Evolutionary conservation across 2,113 vertebrate genomes (phyloP), one percentile per base, ranked within the genome.

Genomic region (Ovibos moschatus): DNA sequence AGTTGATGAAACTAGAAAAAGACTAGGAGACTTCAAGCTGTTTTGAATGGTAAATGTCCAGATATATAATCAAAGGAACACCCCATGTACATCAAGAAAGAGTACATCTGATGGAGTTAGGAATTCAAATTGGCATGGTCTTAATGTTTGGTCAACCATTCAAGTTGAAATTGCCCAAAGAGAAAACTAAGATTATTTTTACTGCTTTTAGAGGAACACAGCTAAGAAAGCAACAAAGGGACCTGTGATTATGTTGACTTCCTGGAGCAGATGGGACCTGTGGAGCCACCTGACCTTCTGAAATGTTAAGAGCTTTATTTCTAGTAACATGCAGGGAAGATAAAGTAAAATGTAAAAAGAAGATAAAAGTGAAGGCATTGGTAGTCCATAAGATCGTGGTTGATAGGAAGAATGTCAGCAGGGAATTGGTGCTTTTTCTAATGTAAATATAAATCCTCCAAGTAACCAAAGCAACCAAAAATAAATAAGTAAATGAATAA

Each of bases 271-370:
- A 15, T 33, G 67, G 82, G 36, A 53, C 57, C 17, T 62, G 3
- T 40, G 17, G 23, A 13, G 30, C 58, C 23, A 47, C 51, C 92
- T 96, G 86, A 91, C 76, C 85, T 94, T 74, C 85, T 45, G 30
- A 91, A 91, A 60, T 87, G 89, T 91, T 89, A 79, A 91, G 90
- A 82, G 30, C 83, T 96, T 97, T 87, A 82, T 94, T 95, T 91
- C 86, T 53, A 33, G 76, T 64, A 91, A 55, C 87, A 50, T 58
- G n/a, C 90, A 92, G 64, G 40, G 87, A 57, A 88, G 53, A 82
- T 36, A 76, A 86, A 91, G 40, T 14, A 30, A 91, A 90, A 62
- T 81, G 74, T 89, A 60, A 79, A 86, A 89, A 87, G 50, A 62
- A 82, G 55, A 79, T 89, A n/a, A 79, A 94, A 81, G 60, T 79